These are phyloP conservation scores for Dioctria rufipes DNA, from an alignment of 2,888 invertebrate species.

Conservation along the genomic window DNA sequence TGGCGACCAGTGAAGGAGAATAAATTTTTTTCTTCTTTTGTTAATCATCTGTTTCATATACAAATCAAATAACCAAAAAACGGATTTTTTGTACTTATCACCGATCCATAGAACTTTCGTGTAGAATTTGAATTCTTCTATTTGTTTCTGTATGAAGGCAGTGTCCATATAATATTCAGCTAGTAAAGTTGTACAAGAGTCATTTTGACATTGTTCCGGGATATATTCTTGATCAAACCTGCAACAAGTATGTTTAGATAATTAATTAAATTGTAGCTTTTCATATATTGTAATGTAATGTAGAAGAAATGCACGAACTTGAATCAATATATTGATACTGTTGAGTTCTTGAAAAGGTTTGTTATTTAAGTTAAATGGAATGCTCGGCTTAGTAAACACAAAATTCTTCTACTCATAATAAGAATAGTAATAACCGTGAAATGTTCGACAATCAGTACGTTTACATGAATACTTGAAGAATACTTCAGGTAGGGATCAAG, in stretches of 20 bases:
- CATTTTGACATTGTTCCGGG: slow-evolving; percentile 56
- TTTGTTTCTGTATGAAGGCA: slow-evolving; percentile 75
- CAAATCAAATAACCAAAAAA: slow-evolving; percentile 67
- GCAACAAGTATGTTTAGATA: slow-evolving; percentile 20
- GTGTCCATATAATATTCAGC: slow-evolving; percentile 73
- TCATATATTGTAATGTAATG: too few species aligned
- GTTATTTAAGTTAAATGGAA: too few species aligned
- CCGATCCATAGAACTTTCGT: slow-evolving; percentile 83
- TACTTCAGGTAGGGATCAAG: too few species aligned
- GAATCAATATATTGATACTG: too few species aligned
- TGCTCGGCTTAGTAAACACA: too few species aligned
- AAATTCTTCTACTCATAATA: too few species aligned
- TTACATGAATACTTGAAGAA: too few species aligned
- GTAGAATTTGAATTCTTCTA: slow-evolving; percentile 75
- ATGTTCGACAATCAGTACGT: too few species aligned
- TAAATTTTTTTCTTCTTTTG: slow-evolving; percentile 61
- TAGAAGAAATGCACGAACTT: too few species aligned
- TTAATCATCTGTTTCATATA: slow-evolving; percentile 57
- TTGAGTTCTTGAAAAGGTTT: too few species aligned
- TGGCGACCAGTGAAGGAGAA: slow-evolving; percentile 80
- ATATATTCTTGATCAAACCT: slow-evolving; percentile 54
- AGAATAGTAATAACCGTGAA: too few species aligned
- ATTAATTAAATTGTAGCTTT: too few species aligned
- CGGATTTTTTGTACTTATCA: slow-evolving; percentile 72
- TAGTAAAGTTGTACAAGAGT: slow-evolving; percentile 72